These are phyloP conservation scores for Mythimna vitellina DNA, from an alignment of 2,888 invertebrate species.

Conservation along the genomic window DNA sequence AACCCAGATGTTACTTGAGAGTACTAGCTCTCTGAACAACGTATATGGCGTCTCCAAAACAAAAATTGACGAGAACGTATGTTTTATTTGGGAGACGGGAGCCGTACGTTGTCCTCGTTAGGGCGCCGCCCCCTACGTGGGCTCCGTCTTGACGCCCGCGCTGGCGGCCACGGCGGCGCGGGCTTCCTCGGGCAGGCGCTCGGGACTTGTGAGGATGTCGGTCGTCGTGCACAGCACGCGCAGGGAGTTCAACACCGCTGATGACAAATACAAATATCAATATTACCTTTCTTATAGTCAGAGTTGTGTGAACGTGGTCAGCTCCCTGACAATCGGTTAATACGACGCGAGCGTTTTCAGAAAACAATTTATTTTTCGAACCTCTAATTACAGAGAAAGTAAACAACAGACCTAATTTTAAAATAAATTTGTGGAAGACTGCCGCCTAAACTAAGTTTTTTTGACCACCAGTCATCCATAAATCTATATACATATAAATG, in stretches of 20 bases:
- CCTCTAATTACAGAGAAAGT: no score
- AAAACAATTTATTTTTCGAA: no score
- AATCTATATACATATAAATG: no score
- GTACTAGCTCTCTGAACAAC: conserved; percentile 10
- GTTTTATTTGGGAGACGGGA: conserved; percentile 3
- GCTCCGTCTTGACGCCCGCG: conserved; percentile 84
- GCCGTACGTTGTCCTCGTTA: background rate
- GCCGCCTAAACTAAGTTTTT: no score
- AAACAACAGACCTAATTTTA: no score
- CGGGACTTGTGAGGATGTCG: conserved; percentile 97
- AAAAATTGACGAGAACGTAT: conserved; percentile 26
- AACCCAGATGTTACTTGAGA: conserved; percentile 8
- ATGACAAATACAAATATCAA: conserved; percentile 67
- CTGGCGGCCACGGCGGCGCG: conserved; percentile 92
- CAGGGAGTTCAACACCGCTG: conserved; percentile 97
- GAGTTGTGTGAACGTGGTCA: background rate
- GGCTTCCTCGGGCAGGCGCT: conserved; percentile 97
- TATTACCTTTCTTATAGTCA: background rate
- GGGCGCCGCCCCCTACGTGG: conserved; percentile 73
- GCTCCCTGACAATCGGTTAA: no score
- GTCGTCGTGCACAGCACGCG: conserved; percentile 97
- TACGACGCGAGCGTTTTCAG: no score
- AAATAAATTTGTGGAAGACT: no score
- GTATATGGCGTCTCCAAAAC: conserved; percentile 18
- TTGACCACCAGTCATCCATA: no score